Conservation (phyloP, 2,797 vertebrate genomes). For the Cephalopachus bancanus region DNA sequence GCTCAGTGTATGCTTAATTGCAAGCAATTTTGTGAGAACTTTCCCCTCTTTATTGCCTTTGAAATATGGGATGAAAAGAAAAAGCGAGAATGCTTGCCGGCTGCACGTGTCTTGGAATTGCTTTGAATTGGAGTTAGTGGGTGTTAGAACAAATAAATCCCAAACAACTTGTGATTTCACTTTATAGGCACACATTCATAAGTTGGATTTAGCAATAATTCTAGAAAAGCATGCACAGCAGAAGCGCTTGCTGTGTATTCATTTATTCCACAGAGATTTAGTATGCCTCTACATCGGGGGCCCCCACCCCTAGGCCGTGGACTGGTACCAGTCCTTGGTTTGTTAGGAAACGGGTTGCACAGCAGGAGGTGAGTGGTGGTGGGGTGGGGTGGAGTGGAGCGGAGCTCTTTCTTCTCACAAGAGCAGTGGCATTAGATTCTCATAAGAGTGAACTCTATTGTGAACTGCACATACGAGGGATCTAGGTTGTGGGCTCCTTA, state of each 20-base stretch:
- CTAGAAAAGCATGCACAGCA: slow-evolving; percentile 5
- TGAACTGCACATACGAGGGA: too few relatives aligned
- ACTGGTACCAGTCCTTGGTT: too few relatives aligned
- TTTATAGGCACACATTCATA: slow-evolving; percentile 54
- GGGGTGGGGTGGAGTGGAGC: too few relatives aligned
- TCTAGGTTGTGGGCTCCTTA: too few relatives aligned
- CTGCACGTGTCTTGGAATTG: slow-evolving; percentile 5
- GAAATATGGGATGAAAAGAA: slow-evolving; percentile 4
- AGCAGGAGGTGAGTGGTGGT: too few relatives aligned
- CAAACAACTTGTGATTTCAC: slow-evolving; percentile 14
- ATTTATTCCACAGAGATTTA: slow-evolving; percentile 53
- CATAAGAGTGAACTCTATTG: too few relatives aligned
- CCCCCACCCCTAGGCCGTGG: too few relatives aligned
- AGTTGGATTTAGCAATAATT: slow-evolving; percentile 60
- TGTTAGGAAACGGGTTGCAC: too few relatives aligned
- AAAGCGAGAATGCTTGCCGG: slow-evolving; percentile 7
- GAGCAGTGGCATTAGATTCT: too few relatives aligned
- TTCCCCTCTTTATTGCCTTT: slow-evolving; percentile 11
- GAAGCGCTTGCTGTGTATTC: background rate
- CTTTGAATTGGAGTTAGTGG: slow-evolving; percentile 23
- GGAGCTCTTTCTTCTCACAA: too few relatives aligned
- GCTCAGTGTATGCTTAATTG: slow-evolving; percentile 44
- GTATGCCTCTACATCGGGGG: too few relatives aligned
- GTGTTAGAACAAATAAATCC: slow-evolving; percentile 51
- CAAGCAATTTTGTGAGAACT: slow-evolving; percentile 33